These are phyloP conservation scores for Protaetia brevitarsis DNA, from an alignment of 1,140 invertebrate species.

Conservation along the genomic window DNA sequence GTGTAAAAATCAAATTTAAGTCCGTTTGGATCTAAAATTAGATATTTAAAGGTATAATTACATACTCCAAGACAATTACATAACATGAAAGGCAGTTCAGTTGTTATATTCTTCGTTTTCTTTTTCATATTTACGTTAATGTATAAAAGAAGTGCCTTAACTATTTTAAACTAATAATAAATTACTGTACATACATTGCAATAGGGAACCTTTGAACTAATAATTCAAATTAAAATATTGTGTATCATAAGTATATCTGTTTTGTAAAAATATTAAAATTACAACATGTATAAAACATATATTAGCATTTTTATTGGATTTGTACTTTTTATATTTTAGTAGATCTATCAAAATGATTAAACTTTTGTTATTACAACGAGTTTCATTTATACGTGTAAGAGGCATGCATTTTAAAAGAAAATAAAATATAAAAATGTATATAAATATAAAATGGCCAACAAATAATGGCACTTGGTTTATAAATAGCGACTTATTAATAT, in stretches of 20 bases:
- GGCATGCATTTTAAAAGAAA: not conserved
- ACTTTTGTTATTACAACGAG: not conserved
- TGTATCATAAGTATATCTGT: not conserved
- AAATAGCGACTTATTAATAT: not conserved
- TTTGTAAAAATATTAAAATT: too few species aligned
- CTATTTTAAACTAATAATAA: conserved; percentile 13
- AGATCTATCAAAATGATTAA: not conserved
- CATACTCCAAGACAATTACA: not conserved
- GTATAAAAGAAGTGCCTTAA: not conserved
- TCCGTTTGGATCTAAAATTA: too few species aligned
- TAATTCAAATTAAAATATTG: not conserved
- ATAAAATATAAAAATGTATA: conserved; percentile 21
- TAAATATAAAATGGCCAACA: conserved; percentile 16
- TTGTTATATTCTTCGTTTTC: not conserved
- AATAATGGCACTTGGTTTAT: not conserved
- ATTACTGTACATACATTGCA: conserved; percentile 20
- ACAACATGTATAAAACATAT: too few species aligned
- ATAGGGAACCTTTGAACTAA: not conserved
- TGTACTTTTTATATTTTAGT: conserved; percentile 1
- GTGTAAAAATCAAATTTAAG: not conserved
- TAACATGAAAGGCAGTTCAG: not conserved
- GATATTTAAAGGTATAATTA: not conserved
- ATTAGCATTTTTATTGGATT: too few species aligned
- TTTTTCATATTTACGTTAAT: not conserved
- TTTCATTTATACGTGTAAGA: not conserved